These are phyloP conservation scores for Labia minor DNA, from an alignment of 2,888 invertebrate genomes.

Conservation along the genomic window DNA sequence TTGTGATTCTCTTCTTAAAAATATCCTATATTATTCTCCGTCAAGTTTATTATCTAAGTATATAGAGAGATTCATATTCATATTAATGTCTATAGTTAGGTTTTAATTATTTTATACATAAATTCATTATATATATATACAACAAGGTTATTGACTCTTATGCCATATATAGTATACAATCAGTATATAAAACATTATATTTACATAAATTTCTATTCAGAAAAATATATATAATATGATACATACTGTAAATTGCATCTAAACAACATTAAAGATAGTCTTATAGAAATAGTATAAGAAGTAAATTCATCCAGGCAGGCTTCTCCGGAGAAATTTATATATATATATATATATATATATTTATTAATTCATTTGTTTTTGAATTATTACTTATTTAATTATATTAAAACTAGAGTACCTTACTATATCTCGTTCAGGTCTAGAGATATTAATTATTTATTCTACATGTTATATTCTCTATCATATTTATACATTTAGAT, in stretches of 20 bases:
- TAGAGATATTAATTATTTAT: not conserved
- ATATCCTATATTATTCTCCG: too few relatives aligned
- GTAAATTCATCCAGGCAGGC: not conserved
- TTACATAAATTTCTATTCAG: slow-evolving; percentile 1
- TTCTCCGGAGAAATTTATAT: not conserved
- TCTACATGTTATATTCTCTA: not conserved
- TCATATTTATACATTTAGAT: not conserved
- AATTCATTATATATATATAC: too few relatives aligned
- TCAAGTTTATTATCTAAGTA: too few relatives aligned
- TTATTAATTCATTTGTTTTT: not conserved
- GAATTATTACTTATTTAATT: too few relatives aligned
- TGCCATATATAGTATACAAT: not conserved
- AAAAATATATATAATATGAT: not conserved
- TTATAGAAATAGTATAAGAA: not conserved
- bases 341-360: not conserved
- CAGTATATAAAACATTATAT: not conserved
- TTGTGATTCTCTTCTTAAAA: too few relatives aligned
- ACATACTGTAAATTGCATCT: not conserved
- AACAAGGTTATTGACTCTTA: not conserved
- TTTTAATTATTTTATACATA: too few relatives aligned
- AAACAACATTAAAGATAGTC: not conserved
- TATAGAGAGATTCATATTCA: too few relatives aligned
- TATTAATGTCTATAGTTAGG: too few relatives aligned
- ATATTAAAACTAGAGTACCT: not conserved
- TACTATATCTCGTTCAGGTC: not conserved